These are phyloP conservation scores for Agriopis marginaria DNA, from an alignment of 2,888 invertebrate genomes.

Conservation along the genomic window DNA sequence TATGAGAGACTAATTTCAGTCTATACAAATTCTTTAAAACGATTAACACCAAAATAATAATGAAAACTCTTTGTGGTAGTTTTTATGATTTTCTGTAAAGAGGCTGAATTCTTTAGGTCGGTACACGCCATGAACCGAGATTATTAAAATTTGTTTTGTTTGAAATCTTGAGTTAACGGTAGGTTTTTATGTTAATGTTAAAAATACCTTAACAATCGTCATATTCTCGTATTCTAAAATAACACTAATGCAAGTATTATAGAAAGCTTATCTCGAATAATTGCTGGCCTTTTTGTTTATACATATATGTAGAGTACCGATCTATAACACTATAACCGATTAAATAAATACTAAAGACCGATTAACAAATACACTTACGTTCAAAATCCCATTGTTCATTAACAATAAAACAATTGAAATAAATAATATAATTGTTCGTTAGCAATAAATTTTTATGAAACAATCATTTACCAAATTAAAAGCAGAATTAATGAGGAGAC, in stretches of 20 bases:
- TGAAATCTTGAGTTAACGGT: too few species aligned
- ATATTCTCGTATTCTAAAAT: background rate
- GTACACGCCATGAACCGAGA: background rate
- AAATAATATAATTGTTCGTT: too few species aligned
- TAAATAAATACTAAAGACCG: background rate
- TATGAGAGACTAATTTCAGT: background rate
- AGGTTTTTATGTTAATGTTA: too few species aligned
- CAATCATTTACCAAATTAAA: slow-evolving; percentile 23
- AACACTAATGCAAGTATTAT: background rate
- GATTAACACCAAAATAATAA: background rate
- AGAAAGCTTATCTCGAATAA: background rate
- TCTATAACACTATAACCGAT: background rate
- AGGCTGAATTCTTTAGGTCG: too few species aligned
- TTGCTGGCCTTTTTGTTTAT: background rate
- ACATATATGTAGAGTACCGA: background rate
- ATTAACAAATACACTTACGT: background rate
- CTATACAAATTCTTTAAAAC: background rate
- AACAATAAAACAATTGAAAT: too few species aligned
- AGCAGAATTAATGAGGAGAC: slow-evolving; percentile 21
- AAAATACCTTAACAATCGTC: too few species aligned
- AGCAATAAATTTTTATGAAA: slow-evolving; percentile 3
- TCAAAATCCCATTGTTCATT: slow-evolving; percentile 7
- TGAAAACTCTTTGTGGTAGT: slow-evolving; percentile 4
- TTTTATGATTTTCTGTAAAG: too few species aligned
- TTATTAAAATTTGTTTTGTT: background rate